These are phyloP conservation scores for Hipposideros armiger DNA, from an alignment of 2,113 vertebrate species.

Conservation along the genomic window DNA sequence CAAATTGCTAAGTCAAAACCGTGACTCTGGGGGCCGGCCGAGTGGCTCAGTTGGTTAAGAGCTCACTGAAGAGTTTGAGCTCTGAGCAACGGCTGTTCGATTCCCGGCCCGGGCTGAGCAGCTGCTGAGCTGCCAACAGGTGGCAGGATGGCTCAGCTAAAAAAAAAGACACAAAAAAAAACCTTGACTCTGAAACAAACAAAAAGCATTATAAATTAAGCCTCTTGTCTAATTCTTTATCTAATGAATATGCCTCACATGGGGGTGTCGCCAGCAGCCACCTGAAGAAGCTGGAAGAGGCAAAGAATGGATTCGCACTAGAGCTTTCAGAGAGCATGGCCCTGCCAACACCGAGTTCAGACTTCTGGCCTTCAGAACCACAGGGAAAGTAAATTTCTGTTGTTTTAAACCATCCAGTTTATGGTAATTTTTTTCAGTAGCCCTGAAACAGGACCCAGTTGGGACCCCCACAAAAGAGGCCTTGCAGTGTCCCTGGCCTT, in stretches of 20 bases:
- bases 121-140: no score
- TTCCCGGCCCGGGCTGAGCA: no score
- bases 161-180: no score
- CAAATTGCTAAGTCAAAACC: background rate
- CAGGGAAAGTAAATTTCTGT: background rate
- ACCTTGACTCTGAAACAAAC: background rate
- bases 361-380: background rate
- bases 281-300: background rate
- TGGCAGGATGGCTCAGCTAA: no score
- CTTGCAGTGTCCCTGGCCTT: no score
- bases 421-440: background rate
- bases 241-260: background rate
- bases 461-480: no score
- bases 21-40: background rate
- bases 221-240: background rate
- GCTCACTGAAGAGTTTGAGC: no score
- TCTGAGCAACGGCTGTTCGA: no score
- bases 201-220: background rate
- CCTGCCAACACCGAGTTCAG: background rate
- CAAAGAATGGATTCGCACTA: background rate
- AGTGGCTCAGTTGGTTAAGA: no score
- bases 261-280: background rate
- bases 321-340: background rate
- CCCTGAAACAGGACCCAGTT: no score
- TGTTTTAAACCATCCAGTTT: background rate